Evolutionary conservation across 2,888 invertebrate genomes (phyloP).

Genomic region (Andrena praecox): DNA sequence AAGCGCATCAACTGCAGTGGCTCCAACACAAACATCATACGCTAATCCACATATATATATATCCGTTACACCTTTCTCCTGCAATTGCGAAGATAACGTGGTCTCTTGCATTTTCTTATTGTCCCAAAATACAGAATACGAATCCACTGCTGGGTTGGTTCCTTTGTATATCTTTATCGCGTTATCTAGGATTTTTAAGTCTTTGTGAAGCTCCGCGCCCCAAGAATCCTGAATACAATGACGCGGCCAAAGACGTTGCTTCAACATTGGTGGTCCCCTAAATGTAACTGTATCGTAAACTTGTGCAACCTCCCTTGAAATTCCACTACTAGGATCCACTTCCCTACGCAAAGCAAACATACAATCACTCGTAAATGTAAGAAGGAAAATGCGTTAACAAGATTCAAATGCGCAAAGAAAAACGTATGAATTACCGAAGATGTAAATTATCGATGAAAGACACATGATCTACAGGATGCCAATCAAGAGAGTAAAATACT

Average conservation of each 20-base stretch:
- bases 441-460: conserved; percentile 97
- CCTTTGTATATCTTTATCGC: conserved; percentile 95
- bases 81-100: conserved; percentile 92
- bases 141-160: conserved; percentile 97
- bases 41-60: conserved; percentile 98
- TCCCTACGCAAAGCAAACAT: conserved; percentile 72
- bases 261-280: conserved; percentile 93
- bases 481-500: conserved; percentile 97
- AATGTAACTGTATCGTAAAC: conserved; percentile 97
- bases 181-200: conserved; percentile 92
- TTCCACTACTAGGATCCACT: conserved; percentile 78
- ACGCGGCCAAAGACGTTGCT: conserved; percentile 97
- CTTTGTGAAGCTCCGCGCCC: conserved; percentile 97
- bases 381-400: not conserved
- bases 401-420: not conserved
- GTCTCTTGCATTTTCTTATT: conserved; percentile 97
- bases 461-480: conserved; percentile 98
- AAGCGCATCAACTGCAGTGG: conserved; percentile 95
- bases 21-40: conserved; percentile 97
- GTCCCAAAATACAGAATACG: conserved; percentile 99
- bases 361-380: not conserved
- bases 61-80: conserved; percentile 93
- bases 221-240: conserved; percentile 98
- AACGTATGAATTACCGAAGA: conserved; percentile 75
- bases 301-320: conserved; percentile 88